phyloP scores from a whole-genome alignment of 2,797 vertebrate genomes.

The Amblyopsis hoosieri region DNA sequence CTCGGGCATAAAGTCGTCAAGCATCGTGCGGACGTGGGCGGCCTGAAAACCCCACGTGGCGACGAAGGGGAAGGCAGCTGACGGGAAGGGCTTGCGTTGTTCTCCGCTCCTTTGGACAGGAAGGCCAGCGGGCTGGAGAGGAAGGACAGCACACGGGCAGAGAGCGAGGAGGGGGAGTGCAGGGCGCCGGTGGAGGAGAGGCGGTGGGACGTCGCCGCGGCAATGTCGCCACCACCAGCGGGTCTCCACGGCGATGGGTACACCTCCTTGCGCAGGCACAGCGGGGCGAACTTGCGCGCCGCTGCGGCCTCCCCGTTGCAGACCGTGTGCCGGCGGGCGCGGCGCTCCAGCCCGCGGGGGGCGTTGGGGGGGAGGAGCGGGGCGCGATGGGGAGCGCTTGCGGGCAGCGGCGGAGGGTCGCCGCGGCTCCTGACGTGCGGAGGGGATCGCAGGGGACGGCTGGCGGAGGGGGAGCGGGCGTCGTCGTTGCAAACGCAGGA shows the following conservation, averaged over 20 bases:
- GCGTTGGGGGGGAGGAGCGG: constrained; percentile 21
- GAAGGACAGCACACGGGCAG: constrained; percentile 73
- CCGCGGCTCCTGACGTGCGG: constrained; percentile 41
- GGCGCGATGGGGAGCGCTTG: constrained; percentile 23
- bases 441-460: constrained; percentile 20
- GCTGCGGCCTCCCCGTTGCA: constrained; percentile 83
- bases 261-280: constrained; percentile 89
- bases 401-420: constrained; percentile 35
- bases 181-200: constrained; percentile 28
- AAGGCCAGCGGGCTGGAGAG: constrained; percentile 81
- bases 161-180: constrained; percentile 64
- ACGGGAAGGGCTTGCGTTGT: constrained; percentile 18
- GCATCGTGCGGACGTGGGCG: constrained; percentile 35
- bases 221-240: constrained; percentile 33
- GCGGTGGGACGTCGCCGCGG: constrained; percentile 21
- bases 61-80: constrained; percentile 26
- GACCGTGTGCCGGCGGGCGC: constrained; percentile 85
- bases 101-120: constrained; percentile 66
- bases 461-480: constrained; percentile 19
- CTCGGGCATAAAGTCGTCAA: constrained; percentile 45
- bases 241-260: constrained; percentile 75
- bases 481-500: constrained; percentile 44
- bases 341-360: constrained; percentile 45
- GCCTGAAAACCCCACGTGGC: constrained; percentile 32
- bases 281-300: constrained; percentile 78